These are phyloP conservation scores for Cydia fagiglandana DNA, from an alignment of 1,140 invertebrate species.

Conservation along the genomic window DNA sequence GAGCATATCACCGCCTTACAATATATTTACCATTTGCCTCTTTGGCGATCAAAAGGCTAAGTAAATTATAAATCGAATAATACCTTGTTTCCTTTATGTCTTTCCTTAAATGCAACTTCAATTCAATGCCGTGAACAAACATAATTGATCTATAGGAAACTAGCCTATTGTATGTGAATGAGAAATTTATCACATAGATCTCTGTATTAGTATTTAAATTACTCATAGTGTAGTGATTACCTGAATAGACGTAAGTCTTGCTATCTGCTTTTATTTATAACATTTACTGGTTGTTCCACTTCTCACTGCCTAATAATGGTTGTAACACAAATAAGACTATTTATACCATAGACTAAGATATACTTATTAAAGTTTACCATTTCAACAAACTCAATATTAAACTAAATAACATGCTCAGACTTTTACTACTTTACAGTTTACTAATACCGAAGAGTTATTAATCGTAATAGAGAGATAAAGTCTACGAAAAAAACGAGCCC, in stretches of 20 bases:
- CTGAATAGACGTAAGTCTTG: conserved; percentile 20
- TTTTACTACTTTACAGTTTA: conserved; percentile 5
- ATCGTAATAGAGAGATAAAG: too few species aligned
- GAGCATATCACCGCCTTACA: too few species aligned
- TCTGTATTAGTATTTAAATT: conserved; percentile 31
- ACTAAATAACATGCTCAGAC: not conserved
- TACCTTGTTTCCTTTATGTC: too few species aligned
- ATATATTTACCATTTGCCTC: too few species aligned
- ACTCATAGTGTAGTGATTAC: conserved; percentile 25
- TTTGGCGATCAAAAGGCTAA: too few species aligned
- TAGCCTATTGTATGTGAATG: conserved; percentile 20
- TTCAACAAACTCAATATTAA: conserved; percentile 1
- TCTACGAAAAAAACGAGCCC: too few species aligned
- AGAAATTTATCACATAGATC: conserved; percentile 24
- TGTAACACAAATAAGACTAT: conserved; percentile 14
- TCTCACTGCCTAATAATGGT: conserved; percentile 25
- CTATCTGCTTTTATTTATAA: conserved; percentile 23
- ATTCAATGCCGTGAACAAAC: not conserved
- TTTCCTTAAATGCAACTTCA: not conserved
- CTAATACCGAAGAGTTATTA: not conserved
- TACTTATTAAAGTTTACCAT: conserved; percentile 7
- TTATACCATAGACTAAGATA: conserved; percentile 28
- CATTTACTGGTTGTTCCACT: conserved; percentile 13
- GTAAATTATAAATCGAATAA: too few species aligned
- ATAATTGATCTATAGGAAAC: not conserved